Evolutionary conservation across 2,113 vertebrate genomes (phyloP), one percentile per base, ranked within the genome.

Genomic region (Atractosteus spatula): DNA sequence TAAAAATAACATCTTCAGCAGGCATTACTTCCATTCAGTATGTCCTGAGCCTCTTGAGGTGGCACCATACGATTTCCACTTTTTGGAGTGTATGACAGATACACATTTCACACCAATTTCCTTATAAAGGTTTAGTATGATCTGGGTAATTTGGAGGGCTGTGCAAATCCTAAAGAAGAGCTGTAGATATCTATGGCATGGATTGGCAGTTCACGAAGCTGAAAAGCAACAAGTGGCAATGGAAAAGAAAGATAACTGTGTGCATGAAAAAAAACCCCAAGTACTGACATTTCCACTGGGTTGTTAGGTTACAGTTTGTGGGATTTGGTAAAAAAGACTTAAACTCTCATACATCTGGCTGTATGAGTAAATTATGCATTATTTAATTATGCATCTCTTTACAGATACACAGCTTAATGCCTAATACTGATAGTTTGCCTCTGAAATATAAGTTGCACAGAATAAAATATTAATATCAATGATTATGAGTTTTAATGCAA

Each of bases 251-350:
- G 41, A 62, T 17, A 14, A 11, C 16, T 4, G 41, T 54, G 66
- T 29, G 41, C 47, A 51, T 10, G 10, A 51, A 3, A 57, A 73
- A 73, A 67, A 13, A 2, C 11, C 41, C 41, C 61, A 68, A 54
- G 72, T 61, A 16, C 62, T 62, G 67, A 74, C 62, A 74, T 68
- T 29, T 74, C 45, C 42, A 17, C 47, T 62, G 47, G 47, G 47
- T 42, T 42, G 29, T 29, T 29, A 29, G 29, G 29, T 1, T 29
- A 29, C 29, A 29, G 29, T 29, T 29, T 29, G 29, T 29, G 29
- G 29, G 29, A 29, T 29, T 29, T 29, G 29, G 29, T 29, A 29
- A 29, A 29, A 29, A 29, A 29, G 29, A 29, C 29, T 29, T 29
- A 29, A 29, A 29, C 29, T 29, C 29, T 29, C 29, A 29, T 29